Evolutionary conservation across 1,140 invertebrate genomes (phyloP).

Genomic region (Octopus sinensis): DNA sequence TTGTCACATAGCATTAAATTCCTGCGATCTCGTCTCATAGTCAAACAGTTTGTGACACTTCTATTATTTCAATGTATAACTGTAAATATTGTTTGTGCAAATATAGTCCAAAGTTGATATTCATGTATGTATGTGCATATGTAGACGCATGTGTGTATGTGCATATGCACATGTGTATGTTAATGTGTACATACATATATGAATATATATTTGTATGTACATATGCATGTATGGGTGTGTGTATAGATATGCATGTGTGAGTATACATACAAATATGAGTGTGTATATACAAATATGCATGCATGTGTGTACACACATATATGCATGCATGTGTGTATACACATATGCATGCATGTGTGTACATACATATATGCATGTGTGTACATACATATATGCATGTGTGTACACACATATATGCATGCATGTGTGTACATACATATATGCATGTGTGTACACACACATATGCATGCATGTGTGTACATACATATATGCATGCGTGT

Average conservation of each 20-base stretch:
- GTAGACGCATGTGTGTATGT: too few species aligned
- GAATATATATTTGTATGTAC: too few species aligned
- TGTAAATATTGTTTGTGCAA: too few species aligned
- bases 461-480: background rate
- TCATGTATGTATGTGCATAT: too few species aligned
- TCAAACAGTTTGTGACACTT: too few species aligned
- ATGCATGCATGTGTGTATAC: background rate
- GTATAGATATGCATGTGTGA: background rate
- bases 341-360: background rate
- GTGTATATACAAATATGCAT: background rate
- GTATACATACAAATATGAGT: background rate
- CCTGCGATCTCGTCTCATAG: too few species aligned
- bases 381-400: background rate
- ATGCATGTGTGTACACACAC: conserved; percentile 17
- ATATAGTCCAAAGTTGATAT: too few species aligned
- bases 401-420: background rate
- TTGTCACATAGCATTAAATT: too few species aligned
- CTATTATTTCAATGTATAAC: too few species aligned
- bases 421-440: background rate
- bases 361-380: background rate
- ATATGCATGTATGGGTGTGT: conserved; percentile 12
- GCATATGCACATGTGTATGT: too few species aligned
- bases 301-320: background rate
- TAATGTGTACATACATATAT: too few species aligned
- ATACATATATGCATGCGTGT: background rate